These are phyloP conservation scores for Terebella lapidaria DNA, from an alignment of 2,888 invertebrate genomes.

Conservation along the genomic window DNA sequence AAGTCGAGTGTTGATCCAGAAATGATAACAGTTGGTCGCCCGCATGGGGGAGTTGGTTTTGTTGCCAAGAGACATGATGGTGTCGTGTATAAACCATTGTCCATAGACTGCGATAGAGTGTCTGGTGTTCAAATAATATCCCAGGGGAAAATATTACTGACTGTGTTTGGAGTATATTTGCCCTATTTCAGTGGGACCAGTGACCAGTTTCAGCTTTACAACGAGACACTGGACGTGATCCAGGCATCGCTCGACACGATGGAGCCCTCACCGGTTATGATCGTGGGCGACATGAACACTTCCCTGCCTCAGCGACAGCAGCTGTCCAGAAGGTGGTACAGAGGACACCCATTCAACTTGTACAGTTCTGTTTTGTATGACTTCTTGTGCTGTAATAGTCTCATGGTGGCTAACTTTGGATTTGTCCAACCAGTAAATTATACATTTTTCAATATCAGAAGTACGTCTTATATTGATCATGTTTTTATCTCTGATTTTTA, in stretches of 20 bases:
- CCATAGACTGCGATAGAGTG: background rate
- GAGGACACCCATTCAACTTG: background rate
- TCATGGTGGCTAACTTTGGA: too few relatives aligned
- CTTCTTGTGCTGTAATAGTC: background rate
- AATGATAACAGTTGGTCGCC: background rate
- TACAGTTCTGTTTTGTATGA: background rate
- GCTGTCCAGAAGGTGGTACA: background rate
- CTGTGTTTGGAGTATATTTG: conserved; percentile 1
- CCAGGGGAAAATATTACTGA: background rate
- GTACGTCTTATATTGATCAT: too few relatives aligned
- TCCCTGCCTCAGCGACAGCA: background rate
- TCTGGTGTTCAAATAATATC: background rate
- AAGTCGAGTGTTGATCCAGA: background rate
- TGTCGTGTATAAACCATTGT: conserved; percentile 1
- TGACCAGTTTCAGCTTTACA: background rate
- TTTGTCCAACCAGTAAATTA: too few relatives aligned
- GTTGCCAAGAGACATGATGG: background rate
- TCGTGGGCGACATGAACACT: background rate
- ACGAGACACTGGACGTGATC: background rate
- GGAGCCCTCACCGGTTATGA: background rate
- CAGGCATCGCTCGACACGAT: background rate
- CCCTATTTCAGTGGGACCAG: background rate
- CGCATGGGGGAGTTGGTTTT: conserved; percentile 2
- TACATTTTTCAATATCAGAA: too few relatives aligned
- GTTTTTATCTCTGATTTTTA: too few relatives aligned